Evolutionary conservation across 2,797 vertebrate species (phyloP).

Genomic region (Sebastes vulpes): DNA sequence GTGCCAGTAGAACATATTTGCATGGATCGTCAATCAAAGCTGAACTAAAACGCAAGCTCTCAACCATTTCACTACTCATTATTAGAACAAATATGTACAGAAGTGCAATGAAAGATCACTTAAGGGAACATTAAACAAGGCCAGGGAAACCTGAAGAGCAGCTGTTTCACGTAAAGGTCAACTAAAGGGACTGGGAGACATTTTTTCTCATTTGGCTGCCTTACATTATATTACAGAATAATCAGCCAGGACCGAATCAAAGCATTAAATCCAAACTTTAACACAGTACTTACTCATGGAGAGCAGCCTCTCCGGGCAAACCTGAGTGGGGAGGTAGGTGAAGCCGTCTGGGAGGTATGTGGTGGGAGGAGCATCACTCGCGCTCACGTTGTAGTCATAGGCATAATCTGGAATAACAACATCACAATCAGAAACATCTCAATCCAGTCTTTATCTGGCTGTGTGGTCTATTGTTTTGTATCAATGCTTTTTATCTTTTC

Average conservation of each 20-base stretch:
- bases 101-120: not conserved
- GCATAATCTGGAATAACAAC: constrained; percentile 89
- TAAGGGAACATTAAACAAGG: not conserved
- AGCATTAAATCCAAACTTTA: not conserved
- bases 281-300: constrained; percentile 91
- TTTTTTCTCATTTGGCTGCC: not conserved
- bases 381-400: constrained; percentile 94
- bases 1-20: constrained; percentile 16
- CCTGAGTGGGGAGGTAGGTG: constrained; percentile 91
- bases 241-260: not conserved
- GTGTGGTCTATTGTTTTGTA: not conserved
- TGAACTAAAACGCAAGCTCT: not conserved
- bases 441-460: not conserved
- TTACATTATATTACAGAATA: not conserved
- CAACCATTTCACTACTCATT: not conserved
- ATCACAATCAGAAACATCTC: not conserved
- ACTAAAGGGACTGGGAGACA: not conserved
- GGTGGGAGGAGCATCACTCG: constrained; percentile 90
- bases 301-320: constrained; percentile 93
- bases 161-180: not conserved
- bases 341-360: constrained; percentile 95
- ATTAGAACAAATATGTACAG: constrained; percentile 6
- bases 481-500: not conserved
- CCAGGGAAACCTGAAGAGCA: not conserved
- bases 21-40: constrained; percentile 28